Conservation (phyloP, 2,113 vertebrate species). For the Anguilla rostrata region DNA sequence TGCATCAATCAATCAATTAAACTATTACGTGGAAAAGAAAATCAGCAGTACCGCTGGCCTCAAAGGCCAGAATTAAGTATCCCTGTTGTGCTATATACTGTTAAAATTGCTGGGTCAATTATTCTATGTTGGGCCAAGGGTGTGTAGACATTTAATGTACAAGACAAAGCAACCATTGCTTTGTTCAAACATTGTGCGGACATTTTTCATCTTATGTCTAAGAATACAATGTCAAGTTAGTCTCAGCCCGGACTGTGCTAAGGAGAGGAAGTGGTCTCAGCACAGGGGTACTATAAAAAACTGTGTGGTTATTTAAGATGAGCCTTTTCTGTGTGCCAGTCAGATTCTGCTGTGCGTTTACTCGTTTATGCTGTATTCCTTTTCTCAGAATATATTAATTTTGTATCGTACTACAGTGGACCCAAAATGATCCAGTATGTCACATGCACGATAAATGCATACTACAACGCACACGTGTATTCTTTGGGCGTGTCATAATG, state of each 20-base stretch:
- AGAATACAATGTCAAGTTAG: not conserved
- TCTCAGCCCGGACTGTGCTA: not conserved
- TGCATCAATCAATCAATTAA: too few species aligned
- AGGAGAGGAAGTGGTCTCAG: not conserved
- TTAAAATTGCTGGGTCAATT: not conserved
- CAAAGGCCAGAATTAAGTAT: too few species aligned
- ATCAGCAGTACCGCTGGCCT: too few species aligned
- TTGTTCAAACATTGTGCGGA: not conserved
- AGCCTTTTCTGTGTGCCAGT: not conserved
- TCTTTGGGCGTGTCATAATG: not conserved
- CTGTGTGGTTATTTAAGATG: not conserved
- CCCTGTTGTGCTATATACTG: not conserved
- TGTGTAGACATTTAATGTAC: not conserved
- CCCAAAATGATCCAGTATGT: not conserved
- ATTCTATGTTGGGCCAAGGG: not conserved
- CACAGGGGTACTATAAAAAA: not conserved
- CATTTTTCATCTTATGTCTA: not conserved
- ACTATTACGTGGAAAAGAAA: too few species aligned
- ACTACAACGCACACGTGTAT: not conserved
- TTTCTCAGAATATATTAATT: not conserved
- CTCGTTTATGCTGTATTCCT: not conserved
- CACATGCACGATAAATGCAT: not conserved
- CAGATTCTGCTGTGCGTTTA: not conserved
- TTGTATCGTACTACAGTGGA: not conserved
- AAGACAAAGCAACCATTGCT: not conserved